Percentiles rank a stretch among this genome's conserved stretches.
phyloP scores from a whole-genome alignment of 1,140 invertebrate genomes.

The Camponotus vicinus region DNA sequence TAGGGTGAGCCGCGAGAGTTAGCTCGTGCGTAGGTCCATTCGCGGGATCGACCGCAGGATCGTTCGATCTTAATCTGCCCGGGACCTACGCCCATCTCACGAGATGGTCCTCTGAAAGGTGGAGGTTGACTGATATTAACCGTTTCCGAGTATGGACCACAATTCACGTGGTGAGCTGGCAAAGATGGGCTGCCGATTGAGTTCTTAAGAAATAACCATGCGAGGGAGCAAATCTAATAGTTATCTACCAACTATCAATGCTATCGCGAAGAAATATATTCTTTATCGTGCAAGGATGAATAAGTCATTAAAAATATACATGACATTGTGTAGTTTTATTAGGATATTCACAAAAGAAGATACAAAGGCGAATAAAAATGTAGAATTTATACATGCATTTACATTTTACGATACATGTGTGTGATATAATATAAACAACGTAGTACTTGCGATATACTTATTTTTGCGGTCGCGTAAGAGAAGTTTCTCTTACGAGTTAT shows the following conservation, averaged over 20 bases:
- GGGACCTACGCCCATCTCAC: conserved; percentile 21
- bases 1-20: conserved; percentile 48
- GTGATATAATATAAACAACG: neutral
- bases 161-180: neutral
- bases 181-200: conserved; percentile 19
- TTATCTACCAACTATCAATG: neutral
- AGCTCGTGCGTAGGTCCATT: conserved; percentile 54
- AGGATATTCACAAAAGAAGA: neutral
- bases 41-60: conserved; percentile 67
- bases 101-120: conserved; percentile 53
- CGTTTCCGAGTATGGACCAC: conserved; percentile 31
- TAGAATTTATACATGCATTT: neutral
- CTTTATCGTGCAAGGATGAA: neutral
- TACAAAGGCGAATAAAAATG: neutral
- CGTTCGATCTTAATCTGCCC: conserved; percentile 71
- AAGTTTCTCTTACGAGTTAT: conserved; percentile 41
- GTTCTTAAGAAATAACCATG: conserved; percentile 38
- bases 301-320: neutral
- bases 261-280: neutral
- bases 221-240: conserved; percentile 1
- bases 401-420: neutral
- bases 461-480: neutral
- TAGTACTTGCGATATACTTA: neutral
- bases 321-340: neutral
- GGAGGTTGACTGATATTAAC: conserved; percentile 37